phyloP scores from a whole-genome alignment of 2,113 vertebrate species.

The Edolisoma coerulescens region DNA sequence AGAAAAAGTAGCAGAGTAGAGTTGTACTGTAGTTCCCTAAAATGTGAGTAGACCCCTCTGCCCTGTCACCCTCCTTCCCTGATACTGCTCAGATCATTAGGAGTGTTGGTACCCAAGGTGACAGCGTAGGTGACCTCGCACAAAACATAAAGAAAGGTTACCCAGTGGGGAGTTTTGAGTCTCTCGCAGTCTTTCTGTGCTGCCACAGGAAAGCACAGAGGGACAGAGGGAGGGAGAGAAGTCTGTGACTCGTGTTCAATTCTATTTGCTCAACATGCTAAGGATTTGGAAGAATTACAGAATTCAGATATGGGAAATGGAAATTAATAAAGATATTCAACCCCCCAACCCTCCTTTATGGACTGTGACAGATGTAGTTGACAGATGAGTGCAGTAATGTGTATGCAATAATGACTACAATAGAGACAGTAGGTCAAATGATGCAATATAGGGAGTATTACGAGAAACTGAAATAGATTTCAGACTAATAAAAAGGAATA shows the following conservation, averaged over 20 bases:
- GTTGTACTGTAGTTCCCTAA: neutral
- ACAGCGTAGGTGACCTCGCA: neutral
- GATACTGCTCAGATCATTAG: neutral
- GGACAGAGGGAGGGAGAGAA: neutral
- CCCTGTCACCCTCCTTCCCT: neutral
- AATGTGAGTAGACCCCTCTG: neutral
- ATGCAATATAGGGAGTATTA: neutral
- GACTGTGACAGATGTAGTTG: neutral
- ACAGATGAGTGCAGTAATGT: neutral
- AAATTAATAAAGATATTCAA: constrained; percentile 23
- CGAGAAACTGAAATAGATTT: neutral
- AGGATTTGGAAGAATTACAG: neutral
- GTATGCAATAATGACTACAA: neutral
- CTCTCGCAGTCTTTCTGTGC: neutral
- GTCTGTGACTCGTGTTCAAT: neutral
- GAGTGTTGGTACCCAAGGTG: neutral
- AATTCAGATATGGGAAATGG: neutral
- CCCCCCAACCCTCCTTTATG: neutral
- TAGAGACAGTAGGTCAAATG: neutral
- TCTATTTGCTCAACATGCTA: neutral
- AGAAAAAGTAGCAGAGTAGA: neutral
- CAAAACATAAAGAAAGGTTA: neutral
- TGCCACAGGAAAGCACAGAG: neutral
- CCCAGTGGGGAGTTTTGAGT: neutral
- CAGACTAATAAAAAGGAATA: neutral